Percentiles rank a stretch among this genome's conserved stretches.
phyloP scores from a whole-genome alignment of 2,888 invertebrate genomes.

The Dryococelus australis region DNA sequence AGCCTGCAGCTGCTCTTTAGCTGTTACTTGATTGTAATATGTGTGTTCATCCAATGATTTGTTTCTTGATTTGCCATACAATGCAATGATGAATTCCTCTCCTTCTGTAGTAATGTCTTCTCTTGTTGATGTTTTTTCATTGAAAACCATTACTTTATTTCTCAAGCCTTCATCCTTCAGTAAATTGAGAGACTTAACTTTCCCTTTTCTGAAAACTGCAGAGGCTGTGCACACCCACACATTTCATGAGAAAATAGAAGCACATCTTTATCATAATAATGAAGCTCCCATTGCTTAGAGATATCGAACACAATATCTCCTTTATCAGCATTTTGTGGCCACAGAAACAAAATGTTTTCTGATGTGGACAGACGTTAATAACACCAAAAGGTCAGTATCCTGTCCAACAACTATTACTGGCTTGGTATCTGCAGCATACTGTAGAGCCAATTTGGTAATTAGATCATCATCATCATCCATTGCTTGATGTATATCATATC shows the following conservation, averaged over 20 bases:
- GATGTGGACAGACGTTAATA: too few relatives aligned
- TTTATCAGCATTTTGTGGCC: too few relatives aligned
- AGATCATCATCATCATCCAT: too few relatives aligned
- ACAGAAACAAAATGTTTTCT: too few relatives aligned
- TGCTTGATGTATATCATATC: too few relatives aligned
- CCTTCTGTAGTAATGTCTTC: not conserved
- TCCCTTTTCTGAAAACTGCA: constrained; percentile 4
- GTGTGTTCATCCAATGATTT: not conserved
- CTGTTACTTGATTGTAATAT: not conserved
- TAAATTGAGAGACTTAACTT: constrained; percentile 7
- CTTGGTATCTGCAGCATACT: too few relatives aligned
- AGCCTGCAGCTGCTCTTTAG: constrained; percentile 4
- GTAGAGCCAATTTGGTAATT: too few relatives aligned
- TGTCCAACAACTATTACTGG: too few relatives aligned
- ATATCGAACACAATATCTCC: too few relatives aligned
- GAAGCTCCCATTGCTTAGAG: too few relatives aligned
- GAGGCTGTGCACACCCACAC: not conserved
- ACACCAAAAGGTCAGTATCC: too few relatives aligned
- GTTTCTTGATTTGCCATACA: constrained; percentile 17
- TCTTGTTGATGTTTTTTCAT: not conserved
- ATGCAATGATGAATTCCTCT: constrained; percentile 20
- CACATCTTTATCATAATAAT: not conserved
- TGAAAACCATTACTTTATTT: not conserved
- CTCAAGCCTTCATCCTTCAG: not conserved
- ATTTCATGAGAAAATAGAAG: constrained; percentile 17